phyloP scores from a whole-genome alignment of 64 coral and sea anemone species.

The Pocillopora damicornis region DNA sequence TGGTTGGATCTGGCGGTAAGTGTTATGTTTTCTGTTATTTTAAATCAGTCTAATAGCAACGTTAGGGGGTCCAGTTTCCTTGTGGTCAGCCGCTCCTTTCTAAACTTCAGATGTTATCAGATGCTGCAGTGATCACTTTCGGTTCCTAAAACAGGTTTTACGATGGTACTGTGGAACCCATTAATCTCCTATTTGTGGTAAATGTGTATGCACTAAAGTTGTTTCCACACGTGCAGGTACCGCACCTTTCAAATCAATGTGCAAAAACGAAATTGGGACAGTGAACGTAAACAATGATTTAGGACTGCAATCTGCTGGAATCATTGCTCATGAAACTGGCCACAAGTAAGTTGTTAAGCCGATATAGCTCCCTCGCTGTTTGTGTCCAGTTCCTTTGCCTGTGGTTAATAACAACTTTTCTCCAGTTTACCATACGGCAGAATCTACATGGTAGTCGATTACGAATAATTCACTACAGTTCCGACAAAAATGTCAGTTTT shows the following conservation, averaged over 20 bases:
- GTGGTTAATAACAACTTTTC: neutral
- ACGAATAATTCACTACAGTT: no score
- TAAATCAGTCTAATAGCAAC: neutral
- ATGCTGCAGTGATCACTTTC: no score
- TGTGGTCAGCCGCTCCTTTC: no score
- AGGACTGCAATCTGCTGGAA: constrained; percentile 9
- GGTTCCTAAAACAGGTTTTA: no score
- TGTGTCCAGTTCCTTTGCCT: no score
- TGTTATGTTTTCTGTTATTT: neutral
- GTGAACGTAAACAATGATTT: neutral
- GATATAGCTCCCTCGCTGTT: no score
- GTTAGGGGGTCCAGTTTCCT: neutral
- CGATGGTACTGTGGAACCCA: neutral
- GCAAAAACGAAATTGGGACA: neutral
- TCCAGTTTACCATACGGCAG: no score
- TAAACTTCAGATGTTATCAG: no score
- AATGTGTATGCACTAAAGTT: neutral
- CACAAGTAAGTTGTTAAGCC: constrained; percentile 7
- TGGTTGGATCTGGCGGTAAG: neutral
- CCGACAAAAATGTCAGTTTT: no score
- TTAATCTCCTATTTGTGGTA: neutral
- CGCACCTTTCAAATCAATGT: neutral
- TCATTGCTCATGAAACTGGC: constrained; percentile 24
- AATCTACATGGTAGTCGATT: no score
- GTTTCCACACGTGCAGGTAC: neutral